Conservation (phyloP, 1,140 invertebrate genomes). For the Telenomus remus region DNA sequence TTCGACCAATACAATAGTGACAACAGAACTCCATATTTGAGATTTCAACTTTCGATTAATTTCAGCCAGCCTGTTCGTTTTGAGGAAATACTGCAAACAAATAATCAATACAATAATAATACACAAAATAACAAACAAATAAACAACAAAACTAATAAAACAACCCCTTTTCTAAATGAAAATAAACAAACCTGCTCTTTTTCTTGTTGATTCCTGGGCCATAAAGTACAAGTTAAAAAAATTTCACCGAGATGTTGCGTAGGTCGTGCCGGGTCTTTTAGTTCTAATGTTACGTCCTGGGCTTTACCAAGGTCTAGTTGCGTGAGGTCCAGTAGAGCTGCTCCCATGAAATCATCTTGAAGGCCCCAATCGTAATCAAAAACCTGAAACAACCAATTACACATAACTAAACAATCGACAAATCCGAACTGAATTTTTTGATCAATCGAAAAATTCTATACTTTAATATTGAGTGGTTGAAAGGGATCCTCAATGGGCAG, state of each 20-base stretch:
- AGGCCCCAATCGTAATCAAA: conserved; percentile 99
- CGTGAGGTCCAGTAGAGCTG: conserved; percentile 88
- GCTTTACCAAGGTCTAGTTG: conserved; percentile 88
- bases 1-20: conserved; percentile 96
- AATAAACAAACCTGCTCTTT: conserved; percentile 89
- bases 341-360: conserved; percentile 98
- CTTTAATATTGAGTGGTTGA: conserved; percentile 90
- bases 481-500: conserved; percentile 96
- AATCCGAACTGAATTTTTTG: too few species aligned
- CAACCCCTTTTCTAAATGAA: too few species aligned
- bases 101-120: not conserved
- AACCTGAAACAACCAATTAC: conserved; percentile 77
- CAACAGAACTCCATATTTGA: conserved; percentile 96
- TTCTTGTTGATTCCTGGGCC: conserved; percentile 93
- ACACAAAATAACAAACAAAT: too few species aligned
- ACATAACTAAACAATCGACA: too few species aligned
- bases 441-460: too few species aligned
- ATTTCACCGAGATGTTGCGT: conserved; percentile 88
- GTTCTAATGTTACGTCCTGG: conserved; percentile 85
- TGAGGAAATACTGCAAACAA: conserved; percentile 84
- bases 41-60: conserved; percentile 88
- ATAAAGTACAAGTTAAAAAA: conserved; percentile 85
- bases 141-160: too few species aligned
- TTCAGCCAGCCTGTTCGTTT: conserved; percentile 84
- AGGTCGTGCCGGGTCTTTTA: conserved; percentile 82